These are phyloP conservation scores for Pimephales promelas DNA, from an alignment of 2,113 vertebrate genomes.

Conservation along the genomic window DNA sequence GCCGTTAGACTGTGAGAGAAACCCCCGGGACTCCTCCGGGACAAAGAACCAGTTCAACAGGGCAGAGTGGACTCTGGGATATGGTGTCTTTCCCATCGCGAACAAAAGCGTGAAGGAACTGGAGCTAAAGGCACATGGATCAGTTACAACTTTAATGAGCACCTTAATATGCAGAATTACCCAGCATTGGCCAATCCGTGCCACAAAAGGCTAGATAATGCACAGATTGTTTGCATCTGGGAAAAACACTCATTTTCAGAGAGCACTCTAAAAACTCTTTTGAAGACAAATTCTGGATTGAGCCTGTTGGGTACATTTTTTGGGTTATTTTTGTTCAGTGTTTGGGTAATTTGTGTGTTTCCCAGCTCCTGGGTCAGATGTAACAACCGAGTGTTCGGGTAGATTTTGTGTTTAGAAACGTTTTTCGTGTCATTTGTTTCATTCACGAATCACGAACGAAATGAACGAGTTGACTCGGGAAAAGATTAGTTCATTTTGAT, in stretches of 20 bases:
- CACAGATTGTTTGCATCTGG: neutral
- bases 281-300: too few relatives aligned
- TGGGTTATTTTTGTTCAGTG: too few relatives aligned
- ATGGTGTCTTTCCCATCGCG: slow-evolving; percentile 67
- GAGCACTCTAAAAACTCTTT: too few relatives aligned
- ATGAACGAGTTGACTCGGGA: too few relatives aligned
- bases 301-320: too few relatives aligned
- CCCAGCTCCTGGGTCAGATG: too few relatives aligned
- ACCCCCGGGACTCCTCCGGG: slow-evolving; percentile 66
- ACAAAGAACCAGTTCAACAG: slow-evolving; percentile 70
- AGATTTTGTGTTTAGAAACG: too few relatives aligned
- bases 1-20: slow-evolving; percentile 63
- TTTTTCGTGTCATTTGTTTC: too few relatives aligned
- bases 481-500: too few relatives aligned
- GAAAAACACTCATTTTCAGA: neutral
- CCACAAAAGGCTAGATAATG: neutral
- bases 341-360: too few relatives aligned
- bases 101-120: slow-evolving; percentile 69
- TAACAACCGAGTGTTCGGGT: too few relatives aligned
- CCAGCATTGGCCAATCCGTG: neutral
- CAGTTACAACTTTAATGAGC: slow-evolving; percentile 72
- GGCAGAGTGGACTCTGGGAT: slow-evolving; percentile 66
- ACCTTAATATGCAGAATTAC: slow-evolving; percentile 62
- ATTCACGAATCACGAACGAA: too few relatives aligned
- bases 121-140: slow-evolving; percentile 66